These are phyloP conservation scores for Selenia dentaria DNA, from an alignment of 2,888 invertebrate species.

Conservation along the genomic window DNA sequence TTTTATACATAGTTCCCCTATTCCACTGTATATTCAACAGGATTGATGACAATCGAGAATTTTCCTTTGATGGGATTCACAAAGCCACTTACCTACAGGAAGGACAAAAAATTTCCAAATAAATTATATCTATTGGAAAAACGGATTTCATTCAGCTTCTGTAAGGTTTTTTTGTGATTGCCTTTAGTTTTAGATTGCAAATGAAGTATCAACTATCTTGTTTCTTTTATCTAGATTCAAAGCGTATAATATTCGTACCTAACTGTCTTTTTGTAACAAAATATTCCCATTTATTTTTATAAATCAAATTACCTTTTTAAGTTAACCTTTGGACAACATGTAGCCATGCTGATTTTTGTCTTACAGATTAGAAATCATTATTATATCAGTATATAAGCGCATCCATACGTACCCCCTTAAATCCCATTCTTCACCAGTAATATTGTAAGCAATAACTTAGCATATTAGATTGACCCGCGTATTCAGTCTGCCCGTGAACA, in stretches of 20 bases:
- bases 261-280: no score
- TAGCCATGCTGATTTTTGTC: no score
- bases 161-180: neutral
- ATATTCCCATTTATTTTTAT: no score
- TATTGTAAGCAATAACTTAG: no score
- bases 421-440: no score
- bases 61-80: slow-evolving; percentile 14
- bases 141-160: neutral
- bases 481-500: no score
- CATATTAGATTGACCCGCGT: no score
- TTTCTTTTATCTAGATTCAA: neutral
- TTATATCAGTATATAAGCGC: no score
- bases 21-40: slow-evolving; percentile 8
- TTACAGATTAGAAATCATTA: no score
- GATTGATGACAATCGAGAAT: slow-evolving; percentile 24
- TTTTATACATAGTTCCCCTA: slow-evolving; percentile 15
- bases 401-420: no score
- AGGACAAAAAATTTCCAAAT: slow-evolving; percentile 10
- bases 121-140: slow-evolving; percentile 1
- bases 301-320: no score
- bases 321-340: no score
- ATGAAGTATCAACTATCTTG: neutral
- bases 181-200: neutral
- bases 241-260: neutral
- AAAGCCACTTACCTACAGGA: slow-evolving; percentile 18